These are phyloP conservation scores for Myocastor coypus DNA, from an alignment of 2,113 vertebrate genomes.

Conservation along the genomic window DNA sequence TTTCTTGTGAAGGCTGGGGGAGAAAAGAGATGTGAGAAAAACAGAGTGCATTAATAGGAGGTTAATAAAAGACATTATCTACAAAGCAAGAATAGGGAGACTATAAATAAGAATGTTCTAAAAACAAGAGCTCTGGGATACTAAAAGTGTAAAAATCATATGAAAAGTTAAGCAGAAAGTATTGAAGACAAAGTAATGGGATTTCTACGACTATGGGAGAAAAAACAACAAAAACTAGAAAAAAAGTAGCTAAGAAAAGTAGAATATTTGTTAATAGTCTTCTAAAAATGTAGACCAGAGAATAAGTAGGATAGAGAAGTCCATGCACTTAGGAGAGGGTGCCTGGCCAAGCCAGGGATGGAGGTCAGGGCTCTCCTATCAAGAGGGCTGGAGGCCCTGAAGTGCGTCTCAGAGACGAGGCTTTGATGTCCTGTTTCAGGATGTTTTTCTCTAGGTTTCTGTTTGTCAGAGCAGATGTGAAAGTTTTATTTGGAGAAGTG, in stretches of 20 bases:
- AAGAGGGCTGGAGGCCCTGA: no score
- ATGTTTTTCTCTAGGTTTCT: background rate
- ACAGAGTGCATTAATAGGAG: background rate
- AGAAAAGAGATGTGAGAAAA: background rate
- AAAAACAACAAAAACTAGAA: slow-evolving; percentile 15
- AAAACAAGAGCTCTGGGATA: background rate
- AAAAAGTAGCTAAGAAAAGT: background rate
- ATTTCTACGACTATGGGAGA: background rate
- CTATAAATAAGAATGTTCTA: background rate
- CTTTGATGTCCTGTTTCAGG: rapidly evolving
- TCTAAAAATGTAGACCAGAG: background rate
- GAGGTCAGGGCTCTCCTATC: background rate
- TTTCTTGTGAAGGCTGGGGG: background rate
- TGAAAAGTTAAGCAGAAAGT: background rate
- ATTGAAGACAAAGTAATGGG: background rate
- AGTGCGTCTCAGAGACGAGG: background rate
- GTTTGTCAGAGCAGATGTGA: rapidly evolving
- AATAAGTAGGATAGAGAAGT: background rate
- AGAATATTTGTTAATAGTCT: background rate
- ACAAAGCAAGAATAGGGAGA: background rate
- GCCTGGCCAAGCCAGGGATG: background rate
- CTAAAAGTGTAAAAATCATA: background rate
- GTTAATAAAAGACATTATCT: background rate
- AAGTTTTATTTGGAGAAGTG: background rate
- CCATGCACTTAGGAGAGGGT: no score